These are phyloP conservation scores for Notiomystis cincta DNA, from an alignment of 2,113 vertebrate species.

Conservation along the genomic window DNA sequence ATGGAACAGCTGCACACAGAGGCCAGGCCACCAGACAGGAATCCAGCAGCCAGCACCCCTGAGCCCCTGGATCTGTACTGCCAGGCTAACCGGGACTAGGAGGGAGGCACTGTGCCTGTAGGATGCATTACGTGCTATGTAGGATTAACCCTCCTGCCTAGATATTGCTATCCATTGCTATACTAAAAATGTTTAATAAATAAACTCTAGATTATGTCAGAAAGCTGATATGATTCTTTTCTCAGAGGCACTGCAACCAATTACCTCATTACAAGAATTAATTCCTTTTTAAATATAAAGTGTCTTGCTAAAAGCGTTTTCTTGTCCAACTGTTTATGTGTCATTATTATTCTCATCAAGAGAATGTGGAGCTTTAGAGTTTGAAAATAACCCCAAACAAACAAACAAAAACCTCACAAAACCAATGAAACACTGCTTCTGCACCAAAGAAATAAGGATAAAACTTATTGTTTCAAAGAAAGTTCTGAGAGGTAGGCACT, in stretches of 20 bases:
- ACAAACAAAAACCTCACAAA: not conserved
- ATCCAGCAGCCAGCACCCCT: too few species aligned
- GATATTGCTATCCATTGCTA: not conserved
- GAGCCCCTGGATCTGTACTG: not conserved
- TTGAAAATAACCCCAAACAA: not conserved
- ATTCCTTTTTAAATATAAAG: not conserved
- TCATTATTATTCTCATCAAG: not conserved
- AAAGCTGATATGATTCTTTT: not conserved
- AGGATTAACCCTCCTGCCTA: not conserved
- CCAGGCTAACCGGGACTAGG: not conserved
- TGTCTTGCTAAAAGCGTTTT: not conserved
- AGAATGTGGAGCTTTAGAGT: not conserved
- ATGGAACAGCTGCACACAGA: not conserved
- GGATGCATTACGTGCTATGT: too few species aligned
- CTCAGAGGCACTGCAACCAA: not conserved
- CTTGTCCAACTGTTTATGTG: not conserved
- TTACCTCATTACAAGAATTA: not conserved
- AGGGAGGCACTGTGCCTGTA: not conserved
- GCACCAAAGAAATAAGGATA: too few species aligned
- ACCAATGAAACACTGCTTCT: not conserved
- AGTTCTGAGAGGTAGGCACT: not conserved
- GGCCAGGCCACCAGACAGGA: not conserved
- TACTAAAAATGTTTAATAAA: not conserved
- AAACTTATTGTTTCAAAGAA: not conserved
- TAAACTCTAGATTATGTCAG: not conserved